Conservation (phyloP, 1,140 invertebrate species). For the Drosophila sulfurigaster region DNA sequence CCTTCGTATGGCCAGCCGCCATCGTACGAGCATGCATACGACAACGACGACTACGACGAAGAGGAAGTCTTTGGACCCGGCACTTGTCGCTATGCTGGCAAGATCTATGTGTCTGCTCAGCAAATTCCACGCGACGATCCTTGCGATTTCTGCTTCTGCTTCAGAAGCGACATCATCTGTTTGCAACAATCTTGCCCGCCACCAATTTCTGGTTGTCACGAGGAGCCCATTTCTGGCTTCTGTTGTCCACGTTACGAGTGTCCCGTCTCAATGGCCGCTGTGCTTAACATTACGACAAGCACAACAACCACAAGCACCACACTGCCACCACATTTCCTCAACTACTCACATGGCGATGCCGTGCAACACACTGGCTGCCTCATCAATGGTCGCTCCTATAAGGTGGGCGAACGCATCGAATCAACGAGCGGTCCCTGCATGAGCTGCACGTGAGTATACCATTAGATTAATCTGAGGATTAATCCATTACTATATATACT, state of each 20-base stretch:
- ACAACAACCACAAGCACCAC: conserved; percentile 94
- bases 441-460: conserved; percentile 93
- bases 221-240: conserved; percentile 96
- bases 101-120: conserved; percentile 96
- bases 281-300: conserved; percentile 92
- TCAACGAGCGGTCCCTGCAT: conserved; percentile 95
- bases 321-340: conserved; percentile 91
- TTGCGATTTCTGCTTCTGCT: conserved; percentile 98
- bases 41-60: conserved; percentile 89
- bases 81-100: conserved; percentile 95
- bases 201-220: conserved; percentile 94
- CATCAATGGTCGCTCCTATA: conserved; percentile 92
- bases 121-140: conserved; percentile 97
- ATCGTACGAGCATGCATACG: conserved; percentile 79
- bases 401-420: conserved; percentile 92
- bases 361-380: conserved; percentile 92
- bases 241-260: conserved; percentile 98
- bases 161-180: conserved; percentile 97
- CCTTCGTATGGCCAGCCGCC: conserved; percentile 78
- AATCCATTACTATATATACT: background rate
- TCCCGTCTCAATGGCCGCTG: conserved; percentile 93
- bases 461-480: background rate
- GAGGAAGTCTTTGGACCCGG: conserved; percentile 92
- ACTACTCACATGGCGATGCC: conserved; percentile 91
- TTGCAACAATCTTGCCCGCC: conserved; percentile 97